A percentile compares a stretch with the other conserved stretches of the same genome.
These are phyloP conservation scores for Pseudorhombus dupliciocellatus DNA, from an alignment of 2,113 vertebrate genomes.

Conservation along the genomic window DNA sequence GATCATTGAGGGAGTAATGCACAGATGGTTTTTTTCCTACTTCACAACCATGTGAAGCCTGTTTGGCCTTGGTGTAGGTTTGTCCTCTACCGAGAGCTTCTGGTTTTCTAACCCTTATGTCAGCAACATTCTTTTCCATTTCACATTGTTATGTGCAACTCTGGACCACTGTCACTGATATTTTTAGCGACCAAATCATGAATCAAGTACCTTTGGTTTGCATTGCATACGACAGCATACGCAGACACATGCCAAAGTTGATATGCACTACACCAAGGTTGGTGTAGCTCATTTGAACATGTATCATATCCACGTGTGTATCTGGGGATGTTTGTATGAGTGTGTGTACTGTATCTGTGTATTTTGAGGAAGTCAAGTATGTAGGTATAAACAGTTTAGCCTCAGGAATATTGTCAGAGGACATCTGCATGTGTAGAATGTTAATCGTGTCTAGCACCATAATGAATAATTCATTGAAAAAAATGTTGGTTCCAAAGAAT, in stretches of 20 bases:
- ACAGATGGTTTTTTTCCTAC: not conserved
- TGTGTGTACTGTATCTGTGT: slow-evolving; percentile 23
- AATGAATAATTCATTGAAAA: slow-evolving; percentile 71
- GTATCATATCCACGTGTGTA: not conserved
- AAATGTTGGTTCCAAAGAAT: slow-evolving; percentile 57
- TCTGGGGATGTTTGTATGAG: not conserved
- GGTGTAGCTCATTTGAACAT: not conserved
- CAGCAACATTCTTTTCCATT: not conserved
- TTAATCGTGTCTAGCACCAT: slow-evolving; percentile 61
- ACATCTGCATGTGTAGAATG: slow-evolving; percentile 61
- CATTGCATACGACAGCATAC: not conserved
- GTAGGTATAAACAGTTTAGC: slow-evolving; percentile 34
- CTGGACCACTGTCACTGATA: not conserved
- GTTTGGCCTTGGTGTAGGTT: not conserved
- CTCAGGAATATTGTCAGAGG: slow-evolving; percentile 53
- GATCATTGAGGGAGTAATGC: too few species aligned
- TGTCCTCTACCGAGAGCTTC: not conserved
- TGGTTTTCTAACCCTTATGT: not conserved
- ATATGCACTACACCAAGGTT: not conserved
- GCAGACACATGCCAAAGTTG: not conserved
- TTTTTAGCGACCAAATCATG: not conserved
- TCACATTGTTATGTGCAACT: not conserved
- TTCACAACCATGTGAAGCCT: not conserved
- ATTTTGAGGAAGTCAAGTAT: slow-evolving; percentile 20
- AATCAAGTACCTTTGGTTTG: too few species aligned